Evolutionary conservation across 2,888 invertebrate species (phyloP).

Genomic region (Synergus japonicus): DNA sequence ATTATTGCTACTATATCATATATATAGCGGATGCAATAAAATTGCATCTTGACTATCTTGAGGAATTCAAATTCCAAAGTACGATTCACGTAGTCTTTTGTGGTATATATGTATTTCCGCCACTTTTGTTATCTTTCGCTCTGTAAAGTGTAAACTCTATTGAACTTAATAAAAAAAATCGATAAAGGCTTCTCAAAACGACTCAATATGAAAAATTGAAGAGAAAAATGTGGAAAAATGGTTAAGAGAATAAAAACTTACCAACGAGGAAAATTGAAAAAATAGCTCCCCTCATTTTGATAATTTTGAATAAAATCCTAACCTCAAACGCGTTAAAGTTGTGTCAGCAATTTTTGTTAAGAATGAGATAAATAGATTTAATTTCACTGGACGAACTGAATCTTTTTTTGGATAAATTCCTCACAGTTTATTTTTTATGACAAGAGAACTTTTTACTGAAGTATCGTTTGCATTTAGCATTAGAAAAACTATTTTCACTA

Average conservation of each 20-base stretch:
- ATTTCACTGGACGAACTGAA: neutral
- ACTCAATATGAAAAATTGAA: neutral
- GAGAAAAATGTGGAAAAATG: neutral
- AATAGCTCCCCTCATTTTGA: constrained; percentile 18
- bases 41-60: neutral
- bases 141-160: neutral
- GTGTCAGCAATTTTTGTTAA: neutral
- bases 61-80: neutral
- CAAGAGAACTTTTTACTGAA: neutral
- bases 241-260: constrained; percentile 4
- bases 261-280: neutral
- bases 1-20: too few relatives aligned
- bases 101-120: neutral
- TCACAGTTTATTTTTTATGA: neutral
- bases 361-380: neutral
- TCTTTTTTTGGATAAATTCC: neutral
- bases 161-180: neutral
- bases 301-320: neutral
- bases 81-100: constrained; percentile 31
- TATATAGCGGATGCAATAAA: too few relatives aligned
- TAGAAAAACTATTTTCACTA: neutral
- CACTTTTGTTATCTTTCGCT: neutral
- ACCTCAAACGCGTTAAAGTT: constrained; percentile 9
- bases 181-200: neutral
- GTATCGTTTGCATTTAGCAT: neutral